Evolutionary conservation across 2,113 vertebrate genomes (phyloP).

Genomic region (Cynocephalus volans): DNA sequence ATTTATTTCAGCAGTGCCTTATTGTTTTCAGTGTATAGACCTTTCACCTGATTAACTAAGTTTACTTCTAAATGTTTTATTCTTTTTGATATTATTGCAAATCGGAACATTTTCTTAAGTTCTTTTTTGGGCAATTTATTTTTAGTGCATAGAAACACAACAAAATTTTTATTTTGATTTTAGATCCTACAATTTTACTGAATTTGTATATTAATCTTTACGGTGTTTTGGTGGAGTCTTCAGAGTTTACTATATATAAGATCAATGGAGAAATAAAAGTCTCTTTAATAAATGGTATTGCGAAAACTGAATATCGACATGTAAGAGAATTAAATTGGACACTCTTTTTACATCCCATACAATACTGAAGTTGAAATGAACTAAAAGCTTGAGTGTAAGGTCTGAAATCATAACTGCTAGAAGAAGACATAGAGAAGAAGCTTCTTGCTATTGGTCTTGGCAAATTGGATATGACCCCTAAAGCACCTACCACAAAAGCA

Average conservation of each 20-base stretch:
- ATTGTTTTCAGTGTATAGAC: neutral
- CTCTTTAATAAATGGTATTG: neutral
- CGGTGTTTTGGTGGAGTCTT: neutral
- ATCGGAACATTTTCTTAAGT: neutral
- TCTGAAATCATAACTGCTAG: neutral
- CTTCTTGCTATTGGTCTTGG: neutral
- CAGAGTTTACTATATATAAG: neutral
- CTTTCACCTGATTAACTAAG: neutral
- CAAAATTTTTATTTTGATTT: neutral
- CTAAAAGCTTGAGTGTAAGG: neutral
- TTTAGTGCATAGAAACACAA: neutral
- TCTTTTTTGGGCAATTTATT: neutral
- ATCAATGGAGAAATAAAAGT: neutral
- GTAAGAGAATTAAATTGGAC: neutral
- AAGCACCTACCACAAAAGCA: neutral
- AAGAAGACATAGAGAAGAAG: neutral
- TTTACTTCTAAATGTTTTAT: neutral
- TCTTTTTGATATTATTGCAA: neutral
- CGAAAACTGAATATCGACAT: neutral
- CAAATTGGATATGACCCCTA: neutral
- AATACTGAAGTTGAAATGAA: no score
- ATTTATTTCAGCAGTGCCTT: neutral
- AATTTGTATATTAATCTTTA: neutral
- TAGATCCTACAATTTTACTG: neutral
- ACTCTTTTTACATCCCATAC: neutral